A percentile compares a stretch with the other conserved stretches of the same genome.
Conservation (phyloP, 2,888 invertebrate species). For the Ectropis crepuscularia region DNA sequence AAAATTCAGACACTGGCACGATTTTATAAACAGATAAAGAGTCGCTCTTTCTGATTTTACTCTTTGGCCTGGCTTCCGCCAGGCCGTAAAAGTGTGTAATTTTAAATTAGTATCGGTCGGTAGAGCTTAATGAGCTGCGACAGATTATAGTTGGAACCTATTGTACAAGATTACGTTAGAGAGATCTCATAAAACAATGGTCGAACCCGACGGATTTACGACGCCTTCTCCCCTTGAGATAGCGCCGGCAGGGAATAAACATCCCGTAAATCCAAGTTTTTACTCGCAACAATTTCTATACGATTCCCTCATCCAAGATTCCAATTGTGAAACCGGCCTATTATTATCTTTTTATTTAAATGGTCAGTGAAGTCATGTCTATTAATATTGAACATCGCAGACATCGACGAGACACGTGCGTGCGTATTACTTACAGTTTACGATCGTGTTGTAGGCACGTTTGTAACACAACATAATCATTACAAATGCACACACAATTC, state of each 20-base stretch:
- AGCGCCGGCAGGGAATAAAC: conserved; percentile 66
- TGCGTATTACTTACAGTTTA: conserved; percentile 40
- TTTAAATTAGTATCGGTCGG: conserved; percentile 51
- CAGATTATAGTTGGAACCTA: conserved; percentile 60
- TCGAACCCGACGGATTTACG: conserved; percentile 65
- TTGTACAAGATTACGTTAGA: conserved; percentile 63
- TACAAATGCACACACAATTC: conserved; percentile 37
- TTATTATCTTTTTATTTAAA: conserved; percentile 10
- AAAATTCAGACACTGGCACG: conserved; percentile 54
- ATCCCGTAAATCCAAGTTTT: conserved; percentile 63
- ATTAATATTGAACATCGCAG: conserved; percentile 34
- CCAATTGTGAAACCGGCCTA: conserved; percentile 8
- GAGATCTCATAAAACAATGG: conserved; percentile 69
- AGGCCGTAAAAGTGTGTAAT: not conserved
- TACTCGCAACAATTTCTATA: conserved; percentile 37
- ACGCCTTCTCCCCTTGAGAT: conserved; percentile 65
- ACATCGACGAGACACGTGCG: conserved; percentile 49
- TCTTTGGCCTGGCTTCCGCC: not conserved
- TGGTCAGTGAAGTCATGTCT: conserved; percentile 17
- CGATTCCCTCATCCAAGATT: conserved; percentile 7
- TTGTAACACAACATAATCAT: conserved; percentile 45
- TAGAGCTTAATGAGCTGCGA: conserved; percentile 61
- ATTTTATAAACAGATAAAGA: conserved; percentile 44
- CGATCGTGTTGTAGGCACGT: conserved; percentile 49
- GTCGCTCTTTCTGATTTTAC: conserved; percentile 16